These are phyloP conservation scores for Trypoxylus dichotomus DNA, from an alignment of 1,140 invertebrate species.

Conservation along the genomic window DNA sequence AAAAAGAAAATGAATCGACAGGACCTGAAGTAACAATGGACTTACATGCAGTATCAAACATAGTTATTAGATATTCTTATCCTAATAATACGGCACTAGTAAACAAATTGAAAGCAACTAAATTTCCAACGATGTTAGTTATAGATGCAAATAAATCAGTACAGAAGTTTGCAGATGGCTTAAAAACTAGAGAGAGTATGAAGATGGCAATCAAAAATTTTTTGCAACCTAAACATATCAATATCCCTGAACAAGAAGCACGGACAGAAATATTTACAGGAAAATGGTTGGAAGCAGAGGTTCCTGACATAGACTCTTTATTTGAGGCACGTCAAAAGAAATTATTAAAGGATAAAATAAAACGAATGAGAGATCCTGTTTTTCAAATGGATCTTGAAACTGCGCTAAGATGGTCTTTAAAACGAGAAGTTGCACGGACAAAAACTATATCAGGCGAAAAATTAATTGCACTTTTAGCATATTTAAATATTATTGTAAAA, in stretches of 20 bases:
- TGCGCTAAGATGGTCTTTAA: constrained; percentile 75
- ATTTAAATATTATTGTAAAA: constrained; percentile 67
- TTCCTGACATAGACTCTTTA: constrained; percentile 41
- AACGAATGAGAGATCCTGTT: constrained; percentile 58
- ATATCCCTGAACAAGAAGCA: constrained; percentile 37
- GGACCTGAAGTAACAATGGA: constrained; percentile 66
- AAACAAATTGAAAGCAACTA: neutral
- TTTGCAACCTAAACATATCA: constrained; percentile 49
- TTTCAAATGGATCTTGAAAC: constrained; percentile 87
- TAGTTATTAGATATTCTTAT: constrained; percentile 60
- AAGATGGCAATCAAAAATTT: constrained; percentile 53
- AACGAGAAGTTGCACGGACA: constrained; percentile 75
- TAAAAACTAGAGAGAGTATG: constrained; percentile 46
- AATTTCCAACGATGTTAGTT: constrained; percentile 32
- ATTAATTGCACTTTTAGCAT: constrained; percentile 72
- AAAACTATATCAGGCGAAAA: constrained; percentile 70
- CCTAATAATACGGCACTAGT: constrained; percentile 45
- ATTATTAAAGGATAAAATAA: constrained; percentile 46
- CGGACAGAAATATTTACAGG: constrained; percentile 42
- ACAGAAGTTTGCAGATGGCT: constrained; percentile 22
- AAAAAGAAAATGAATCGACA: constrained; percentile 59
- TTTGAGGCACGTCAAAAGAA: constrained; percentile 46
- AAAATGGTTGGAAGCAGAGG: constrained; percentile 46
- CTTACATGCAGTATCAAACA: constrained; percentile 57
- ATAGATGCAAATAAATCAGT: constrained; percentile 11